Conservation (phyloP, 92 coral and sea anemone species). For the Anthopleura xanthogrammica region DNA sequence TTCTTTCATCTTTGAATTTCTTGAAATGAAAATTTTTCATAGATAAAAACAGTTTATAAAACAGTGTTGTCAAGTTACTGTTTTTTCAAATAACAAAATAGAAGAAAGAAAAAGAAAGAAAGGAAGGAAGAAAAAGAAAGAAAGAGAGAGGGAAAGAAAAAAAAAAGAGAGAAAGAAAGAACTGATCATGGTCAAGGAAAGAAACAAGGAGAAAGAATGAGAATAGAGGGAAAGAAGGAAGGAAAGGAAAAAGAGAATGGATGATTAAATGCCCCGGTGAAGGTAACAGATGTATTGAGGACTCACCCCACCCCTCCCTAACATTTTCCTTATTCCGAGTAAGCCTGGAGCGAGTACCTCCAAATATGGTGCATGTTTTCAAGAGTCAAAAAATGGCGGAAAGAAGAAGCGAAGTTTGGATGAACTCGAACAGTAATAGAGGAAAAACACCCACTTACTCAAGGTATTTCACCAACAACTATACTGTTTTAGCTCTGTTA, state of each 20-base stretch:
- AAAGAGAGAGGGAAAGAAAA: too few species aligned
- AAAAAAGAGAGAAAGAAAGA: too few species aligned
- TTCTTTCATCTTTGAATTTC: neutral
- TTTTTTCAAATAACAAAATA: too few species aligned
- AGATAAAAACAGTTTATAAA: neutral
- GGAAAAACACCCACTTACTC: neutral
- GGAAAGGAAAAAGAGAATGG: too few species aligned
- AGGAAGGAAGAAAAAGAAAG: too few species aligned
- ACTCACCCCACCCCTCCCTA: neutral
- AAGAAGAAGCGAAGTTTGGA: slow-evolving; percentile 12
- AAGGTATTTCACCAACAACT: slow-evolving; percentile 10
- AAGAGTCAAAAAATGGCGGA: slow-evolving; percentile 29
- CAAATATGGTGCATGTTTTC: slow-evolving; percentile 15
- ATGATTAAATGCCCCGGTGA: too few species aligned
- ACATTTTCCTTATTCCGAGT: neutral
- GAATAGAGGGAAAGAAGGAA: too few species aligned
- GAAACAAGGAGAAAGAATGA: too few species aligned
- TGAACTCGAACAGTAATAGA: neutral
- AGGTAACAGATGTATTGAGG: too few species aligned
- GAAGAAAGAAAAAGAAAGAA: too few species aligned
- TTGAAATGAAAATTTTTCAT: neutral
- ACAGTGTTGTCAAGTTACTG: too few species aligned
- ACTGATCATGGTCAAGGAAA: too few species aligned
- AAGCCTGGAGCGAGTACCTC: neutral
- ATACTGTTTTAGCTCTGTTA: neutral